These are phyloP conservation scores for Strix occidentalis DNA, from an alignment of 2,797 vertebrate species.

Conservation along the genomic window DNA sequence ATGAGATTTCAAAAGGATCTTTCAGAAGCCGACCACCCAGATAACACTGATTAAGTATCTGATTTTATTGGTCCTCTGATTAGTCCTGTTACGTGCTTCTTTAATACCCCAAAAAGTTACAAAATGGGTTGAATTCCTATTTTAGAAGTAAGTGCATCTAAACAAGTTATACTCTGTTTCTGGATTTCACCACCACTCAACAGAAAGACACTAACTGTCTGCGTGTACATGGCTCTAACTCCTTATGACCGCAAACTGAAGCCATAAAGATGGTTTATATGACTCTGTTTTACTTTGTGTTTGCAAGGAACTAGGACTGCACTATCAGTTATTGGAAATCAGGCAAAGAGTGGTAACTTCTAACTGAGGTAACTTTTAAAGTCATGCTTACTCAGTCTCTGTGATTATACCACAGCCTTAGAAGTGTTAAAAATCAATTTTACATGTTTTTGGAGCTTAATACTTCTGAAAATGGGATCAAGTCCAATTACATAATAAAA, in stretches of 20 bases:
- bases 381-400: not conserved
- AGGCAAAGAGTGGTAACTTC: not conserved
- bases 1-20: not conserved
- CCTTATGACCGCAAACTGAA: not conserved
- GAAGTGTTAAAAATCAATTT: not conserved
- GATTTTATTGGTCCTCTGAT: not conserved
- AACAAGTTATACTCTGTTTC: not conserved
- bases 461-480: not conserved
- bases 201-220: not conserved
- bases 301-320: not conserved
- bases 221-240: not conserved
- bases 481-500: not conserved
- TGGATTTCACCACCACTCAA: not conserved
- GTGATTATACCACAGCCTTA: not conserved
- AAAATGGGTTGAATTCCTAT: not conserved
- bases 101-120: not conserved
- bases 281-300: not conserved
- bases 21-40: not conserved
- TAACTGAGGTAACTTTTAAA: not conserved
- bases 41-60: not conserved
- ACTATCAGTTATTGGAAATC: not conserved
- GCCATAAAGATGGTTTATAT: not conserved
- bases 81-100: rapidly evolving
- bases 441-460: not conserved
- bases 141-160: not conserved